Conservation (phyloP, 2,113 vertebrate species). For the Probosciger aterrimus region DNA sequence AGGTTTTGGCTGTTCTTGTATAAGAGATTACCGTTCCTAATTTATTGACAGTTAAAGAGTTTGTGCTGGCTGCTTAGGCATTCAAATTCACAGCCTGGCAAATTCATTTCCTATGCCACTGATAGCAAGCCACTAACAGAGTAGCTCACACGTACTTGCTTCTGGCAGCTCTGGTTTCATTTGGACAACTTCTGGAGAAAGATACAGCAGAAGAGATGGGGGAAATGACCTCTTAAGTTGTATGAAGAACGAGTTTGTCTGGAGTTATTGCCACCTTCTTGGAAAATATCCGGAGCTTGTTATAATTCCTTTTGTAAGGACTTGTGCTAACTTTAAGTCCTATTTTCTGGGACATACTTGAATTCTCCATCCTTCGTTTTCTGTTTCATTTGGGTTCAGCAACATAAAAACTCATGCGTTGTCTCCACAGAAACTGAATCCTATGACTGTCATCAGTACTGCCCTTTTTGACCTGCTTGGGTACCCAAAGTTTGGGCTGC, state of each 20-base stretch:
- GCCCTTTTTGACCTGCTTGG: neutral
- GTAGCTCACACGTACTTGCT: neutral
- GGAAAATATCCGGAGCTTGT: neutral
- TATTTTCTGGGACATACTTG: neutral
- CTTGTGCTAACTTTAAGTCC: neutral
- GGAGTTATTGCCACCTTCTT: neutral
- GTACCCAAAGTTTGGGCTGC: neutral
- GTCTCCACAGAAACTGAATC: neutral
- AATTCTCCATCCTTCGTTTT: neutral
- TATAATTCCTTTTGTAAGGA: neutral
- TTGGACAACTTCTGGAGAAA: neutral
- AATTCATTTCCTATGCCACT: neutral
- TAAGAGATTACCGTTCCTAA: neutral
- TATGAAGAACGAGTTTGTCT: neutral
- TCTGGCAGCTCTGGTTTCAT: neutral
- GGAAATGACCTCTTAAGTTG: neutral
- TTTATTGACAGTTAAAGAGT: neutral
- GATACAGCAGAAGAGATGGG: neutral
- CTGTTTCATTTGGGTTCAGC: neutral
- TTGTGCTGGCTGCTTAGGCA: neutral
- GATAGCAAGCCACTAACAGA: neutral
- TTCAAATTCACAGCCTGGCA: neutral
- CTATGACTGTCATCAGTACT: fast-evolving
- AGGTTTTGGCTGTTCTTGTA: neutral
- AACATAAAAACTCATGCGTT: neutral